Percentiles rank a stretch among this genome's conserved stretches.
Conservation (phyloP, 1,140 invertebrate genomes). For the Akabosia matsudoensis region DNA sequence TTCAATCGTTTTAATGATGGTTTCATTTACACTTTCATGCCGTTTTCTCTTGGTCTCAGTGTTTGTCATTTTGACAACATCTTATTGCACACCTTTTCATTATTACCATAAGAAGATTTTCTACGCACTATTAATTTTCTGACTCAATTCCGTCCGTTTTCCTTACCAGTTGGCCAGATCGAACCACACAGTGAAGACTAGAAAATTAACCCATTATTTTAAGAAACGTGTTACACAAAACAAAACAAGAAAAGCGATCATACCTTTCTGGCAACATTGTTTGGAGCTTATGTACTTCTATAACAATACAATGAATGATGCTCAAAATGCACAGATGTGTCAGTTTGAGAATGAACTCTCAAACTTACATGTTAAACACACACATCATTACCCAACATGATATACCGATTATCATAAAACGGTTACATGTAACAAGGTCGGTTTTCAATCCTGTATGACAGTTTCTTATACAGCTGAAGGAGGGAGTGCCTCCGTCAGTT, state of each 20-base stretch:
- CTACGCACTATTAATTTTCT: background rate
- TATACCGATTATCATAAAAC: background rate
- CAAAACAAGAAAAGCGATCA: no score
- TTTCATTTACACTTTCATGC: background rate
- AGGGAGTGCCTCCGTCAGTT: constrained; percentile 15
- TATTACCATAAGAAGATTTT: background rate
- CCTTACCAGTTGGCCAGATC: no score
- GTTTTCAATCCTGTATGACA: constrained; percentile 5
- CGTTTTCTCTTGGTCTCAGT: background rate
- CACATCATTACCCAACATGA: background rate
- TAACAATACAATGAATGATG: no score
- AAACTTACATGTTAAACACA: background rate
- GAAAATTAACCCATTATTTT: no score
- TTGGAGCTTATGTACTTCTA: no score
- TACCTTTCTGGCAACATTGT: no score
- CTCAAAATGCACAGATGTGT: no score
- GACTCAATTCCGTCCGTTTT: no score
- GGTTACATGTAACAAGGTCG: constrained; percentile 2
- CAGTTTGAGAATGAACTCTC: no score
- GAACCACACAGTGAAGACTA: no score
- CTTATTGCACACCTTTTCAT: background rate
- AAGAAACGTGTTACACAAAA: no score
- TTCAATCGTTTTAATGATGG: background rate
- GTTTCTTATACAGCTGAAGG: constrained; percentile 1
- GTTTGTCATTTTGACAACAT: background rate